Evolutionary conservation across 2,113 vertebrate species (phyloP).

Genomic region (Actinemys pallida): DNA sequence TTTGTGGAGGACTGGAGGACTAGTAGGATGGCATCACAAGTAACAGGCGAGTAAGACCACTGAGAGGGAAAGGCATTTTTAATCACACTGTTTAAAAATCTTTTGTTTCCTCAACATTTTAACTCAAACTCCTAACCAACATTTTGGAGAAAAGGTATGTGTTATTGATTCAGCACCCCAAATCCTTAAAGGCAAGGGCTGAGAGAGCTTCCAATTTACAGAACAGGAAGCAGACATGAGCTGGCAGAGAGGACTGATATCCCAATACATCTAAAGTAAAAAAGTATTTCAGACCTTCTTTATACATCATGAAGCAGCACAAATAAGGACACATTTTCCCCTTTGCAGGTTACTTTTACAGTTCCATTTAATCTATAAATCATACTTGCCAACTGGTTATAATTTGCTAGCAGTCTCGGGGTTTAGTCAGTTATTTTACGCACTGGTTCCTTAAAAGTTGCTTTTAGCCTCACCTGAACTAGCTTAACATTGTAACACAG

Average conservation of each 20-base stretch:
- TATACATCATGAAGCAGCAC: background rate
- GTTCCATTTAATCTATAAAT: background rate
- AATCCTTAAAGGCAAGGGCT: background rate
- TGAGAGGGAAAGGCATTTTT: background rate
- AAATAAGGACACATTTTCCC: background rate
- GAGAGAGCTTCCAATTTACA: background rate
- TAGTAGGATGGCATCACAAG: fast-evolving
- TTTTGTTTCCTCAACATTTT: background rate
- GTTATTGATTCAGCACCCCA: background rate
- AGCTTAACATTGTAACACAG: background rate
- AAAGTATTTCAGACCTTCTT: background rate
- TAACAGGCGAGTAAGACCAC: background rate
- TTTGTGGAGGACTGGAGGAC: background rate
- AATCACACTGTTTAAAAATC: background rate
- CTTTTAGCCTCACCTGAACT: background rate
- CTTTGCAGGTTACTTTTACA: background rate
- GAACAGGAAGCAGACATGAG: fast-evolving
- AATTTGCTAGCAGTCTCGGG: background rate
- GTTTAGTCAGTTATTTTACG: background rate
- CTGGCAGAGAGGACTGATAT: background rate
- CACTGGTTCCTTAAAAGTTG: background rate
- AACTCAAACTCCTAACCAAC: background rate
- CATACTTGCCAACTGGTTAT: background rate
- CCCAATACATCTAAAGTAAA: background rate
- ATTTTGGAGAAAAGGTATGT: background rate